Evolutionary conservation across 2,888 invertebrate species (phyloP).

Genomic region (Rhingia campestris): DNA sequence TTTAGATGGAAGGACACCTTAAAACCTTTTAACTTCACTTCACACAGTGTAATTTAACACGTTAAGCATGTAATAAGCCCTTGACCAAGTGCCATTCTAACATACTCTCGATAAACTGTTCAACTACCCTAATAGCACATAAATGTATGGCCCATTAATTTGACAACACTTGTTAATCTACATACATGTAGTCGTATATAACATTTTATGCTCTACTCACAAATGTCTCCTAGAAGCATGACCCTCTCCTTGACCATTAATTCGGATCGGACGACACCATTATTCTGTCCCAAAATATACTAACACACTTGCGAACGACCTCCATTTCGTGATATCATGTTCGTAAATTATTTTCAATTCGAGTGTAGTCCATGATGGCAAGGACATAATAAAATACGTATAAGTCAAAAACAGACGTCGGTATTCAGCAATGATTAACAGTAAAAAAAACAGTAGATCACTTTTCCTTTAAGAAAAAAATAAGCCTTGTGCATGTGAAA

Average conservation of each 20-base stretch:
- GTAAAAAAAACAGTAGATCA: slow-evolving; percentile 27
- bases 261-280: background rate
- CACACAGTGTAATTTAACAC: too few species aligned
- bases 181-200: background rate
- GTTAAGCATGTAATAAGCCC: background rate
- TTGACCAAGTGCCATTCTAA: background rate
- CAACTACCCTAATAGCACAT: background rate
- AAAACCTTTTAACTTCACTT: too few species aligned
- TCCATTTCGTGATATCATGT: background rate
- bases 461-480: background rate
- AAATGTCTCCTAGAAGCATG: background rate
- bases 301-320: background rate
- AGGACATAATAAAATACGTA: background rate
- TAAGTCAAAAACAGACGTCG: slow-evolving; percentile 16
- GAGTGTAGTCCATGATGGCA: background rate
- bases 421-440: slow-evolving; percentile 1
- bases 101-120: background rate
- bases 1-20: too few species aligned
- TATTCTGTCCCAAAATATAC: background rate
- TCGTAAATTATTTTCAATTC: background rate
- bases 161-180: background rate
- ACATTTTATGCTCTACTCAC: background rate
- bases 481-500: background rate
- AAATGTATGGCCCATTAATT: too few species aligned
- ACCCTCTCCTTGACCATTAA: background rate